Evolutionary conservation across 2,797 vertebrate genomes (phyloP).

Genomic region (Pantherophis alleghaniensis): DNA sequence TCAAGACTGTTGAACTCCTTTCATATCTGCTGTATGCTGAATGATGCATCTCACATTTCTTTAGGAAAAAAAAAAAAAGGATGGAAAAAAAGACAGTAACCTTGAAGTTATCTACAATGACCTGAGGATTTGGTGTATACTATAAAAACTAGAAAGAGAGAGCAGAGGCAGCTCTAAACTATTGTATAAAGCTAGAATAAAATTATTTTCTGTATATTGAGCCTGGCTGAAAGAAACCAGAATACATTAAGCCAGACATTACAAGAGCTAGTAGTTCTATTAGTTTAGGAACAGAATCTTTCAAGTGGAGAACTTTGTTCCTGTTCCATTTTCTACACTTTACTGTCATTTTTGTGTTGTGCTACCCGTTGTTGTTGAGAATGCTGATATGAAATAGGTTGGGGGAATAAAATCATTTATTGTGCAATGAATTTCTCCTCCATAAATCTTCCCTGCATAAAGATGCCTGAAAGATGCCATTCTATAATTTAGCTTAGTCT

Average conservation of each 20-base stretch:
- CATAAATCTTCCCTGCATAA: neutral
- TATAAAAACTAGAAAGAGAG: constrained; percentile 51
- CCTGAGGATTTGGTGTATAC: constrained; percentile 29
- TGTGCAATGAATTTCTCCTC: neutral
- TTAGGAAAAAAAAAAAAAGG: constrained; percentile 39
- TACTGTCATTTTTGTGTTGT: constrained; percentile 22
- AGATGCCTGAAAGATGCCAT: neutral
- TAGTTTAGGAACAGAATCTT: constrained; percentile 23
- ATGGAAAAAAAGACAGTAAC: constrained; percentile 25
- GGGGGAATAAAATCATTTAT: constrained; percentile 21
- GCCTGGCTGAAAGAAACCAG: constrained; percentile 44
- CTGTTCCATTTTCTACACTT: constrained; percentile 18
- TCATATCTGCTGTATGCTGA: constrained; percentile 26
- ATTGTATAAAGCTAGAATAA: constrained; percentile 46
- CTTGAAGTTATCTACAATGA: constrained; percentile 42
- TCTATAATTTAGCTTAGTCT: constrained; percentile 9
- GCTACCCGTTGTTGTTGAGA: neutral
- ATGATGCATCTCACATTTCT: constrained; percentile 44
- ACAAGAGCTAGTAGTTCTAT: constrained; percentile 27
- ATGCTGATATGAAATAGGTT: neutral
- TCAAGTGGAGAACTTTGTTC: constrained; percentile 26
- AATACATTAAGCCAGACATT: constrained; percentile 47
- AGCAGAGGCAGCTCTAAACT: constrained; percentile 26
- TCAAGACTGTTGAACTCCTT: constrained; percentile 45
- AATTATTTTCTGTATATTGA: constrained; percentile 42